phyloP scores from a whole-genome alignment of 1,140 invertebrate genomes.

The Diachasmimorpha longicaudata region DNA sequence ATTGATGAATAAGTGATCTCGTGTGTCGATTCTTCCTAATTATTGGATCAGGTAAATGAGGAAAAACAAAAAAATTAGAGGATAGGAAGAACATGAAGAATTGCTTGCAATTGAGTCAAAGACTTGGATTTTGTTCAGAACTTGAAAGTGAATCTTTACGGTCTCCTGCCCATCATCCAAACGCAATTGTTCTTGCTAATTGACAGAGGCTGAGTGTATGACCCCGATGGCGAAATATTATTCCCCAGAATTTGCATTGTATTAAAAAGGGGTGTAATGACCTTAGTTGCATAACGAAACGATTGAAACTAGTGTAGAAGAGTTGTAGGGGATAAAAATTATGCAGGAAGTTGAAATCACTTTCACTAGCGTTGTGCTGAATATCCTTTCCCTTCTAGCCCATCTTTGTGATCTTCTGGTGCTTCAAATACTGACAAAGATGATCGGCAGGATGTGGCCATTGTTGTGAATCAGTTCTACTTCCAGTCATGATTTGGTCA shows the following conservation, averaged over 20 bases:
- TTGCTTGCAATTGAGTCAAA: not conserved
- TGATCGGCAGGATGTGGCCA: not conserved
- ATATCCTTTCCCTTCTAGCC: not conserved
- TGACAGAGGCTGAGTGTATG: slow-evolving; percentile 1
- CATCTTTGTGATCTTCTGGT: not conserved
- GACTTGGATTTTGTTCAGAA: not conserved
- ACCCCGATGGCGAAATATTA: slow-evolving; percentile 21
- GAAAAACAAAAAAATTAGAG: too few species aligned
- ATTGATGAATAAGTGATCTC: too few species aligned
- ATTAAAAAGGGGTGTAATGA: slow-evolving; percentile 18
- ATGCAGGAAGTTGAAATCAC: slow-evolving; percentile 44
- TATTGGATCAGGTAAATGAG: not conserved
- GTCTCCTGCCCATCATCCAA: not conserved
- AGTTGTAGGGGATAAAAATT: slow-evolving; percentile 21
- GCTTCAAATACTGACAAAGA: not conserved
- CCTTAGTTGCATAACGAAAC: slow-evolving; percentile 40
- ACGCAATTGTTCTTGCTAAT: slow-evolving; percentile 11
- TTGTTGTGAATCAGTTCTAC: too few species aligned
- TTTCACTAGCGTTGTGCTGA: slow-evolving; percentile 39
- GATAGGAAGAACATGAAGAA: too few species aligned
- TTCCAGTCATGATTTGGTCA: not conserved
- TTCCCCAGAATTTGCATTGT: not conserved
- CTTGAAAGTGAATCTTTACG: not conserved
- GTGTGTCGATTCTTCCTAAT: too few species aligned
- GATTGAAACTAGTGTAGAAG: slow-evolving; percentile 14